These are phyloP conservation scores for Antigone vipio DNA, from an alignment of 2,113 vertebrate genomes.

Conservation along the genomic window DNA sequence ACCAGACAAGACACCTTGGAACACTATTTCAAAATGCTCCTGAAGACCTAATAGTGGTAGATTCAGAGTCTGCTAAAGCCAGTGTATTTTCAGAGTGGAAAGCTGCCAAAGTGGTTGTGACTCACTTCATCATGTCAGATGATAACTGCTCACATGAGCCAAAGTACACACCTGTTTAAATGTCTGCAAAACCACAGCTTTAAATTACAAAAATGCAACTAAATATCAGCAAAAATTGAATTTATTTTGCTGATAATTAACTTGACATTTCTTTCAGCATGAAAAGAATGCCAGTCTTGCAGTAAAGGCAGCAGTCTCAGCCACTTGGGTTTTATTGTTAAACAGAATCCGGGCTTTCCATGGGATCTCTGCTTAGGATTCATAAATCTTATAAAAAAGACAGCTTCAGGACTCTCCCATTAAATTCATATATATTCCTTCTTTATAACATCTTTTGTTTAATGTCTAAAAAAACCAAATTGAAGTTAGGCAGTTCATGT, in stretches of 20 bases:
- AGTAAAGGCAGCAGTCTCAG: not conserved
- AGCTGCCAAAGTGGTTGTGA: not conserved
- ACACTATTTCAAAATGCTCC: not conserved
- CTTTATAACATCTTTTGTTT: not conserved
- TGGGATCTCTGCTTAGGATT: not conserved
- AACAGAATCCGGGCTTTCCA: not conserved
- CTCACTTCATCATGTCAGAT: not conserved
- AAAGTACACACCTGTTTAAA: not conserved
- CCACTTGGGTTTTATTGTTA: not conserved
- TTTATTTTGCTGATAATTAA: not conserved
- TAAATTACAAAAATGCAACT: slow-evolving; percentile 1
- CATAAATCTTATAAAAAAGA: not conserved
- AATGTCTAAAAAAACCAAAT: not conserved
- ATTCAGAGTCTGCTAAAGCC: not conserved
- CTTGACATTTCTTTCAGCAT: not conserved
- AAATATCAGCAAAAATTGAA: not conserved
- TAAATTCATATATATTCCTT: not conserved
- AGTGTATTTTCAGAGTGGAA: not conserved
- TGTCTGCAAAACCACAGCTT: not conserved
- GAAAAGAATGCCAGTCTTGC: not conserved
- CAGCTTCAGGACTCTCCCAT: not conserved
- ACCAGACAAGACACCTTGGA: not conserved
- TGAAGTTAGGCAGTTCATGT: not conserved
- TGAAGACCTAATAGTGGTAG: not conserved
- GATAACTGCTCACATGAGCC: not conserved